A percentile compares a stretch with the other conserved stretches of the same genome.
phyloP scores from a whole-genome alignment of 2,888 invertebrate species.

The Caenorhabditis becei region DNA sequence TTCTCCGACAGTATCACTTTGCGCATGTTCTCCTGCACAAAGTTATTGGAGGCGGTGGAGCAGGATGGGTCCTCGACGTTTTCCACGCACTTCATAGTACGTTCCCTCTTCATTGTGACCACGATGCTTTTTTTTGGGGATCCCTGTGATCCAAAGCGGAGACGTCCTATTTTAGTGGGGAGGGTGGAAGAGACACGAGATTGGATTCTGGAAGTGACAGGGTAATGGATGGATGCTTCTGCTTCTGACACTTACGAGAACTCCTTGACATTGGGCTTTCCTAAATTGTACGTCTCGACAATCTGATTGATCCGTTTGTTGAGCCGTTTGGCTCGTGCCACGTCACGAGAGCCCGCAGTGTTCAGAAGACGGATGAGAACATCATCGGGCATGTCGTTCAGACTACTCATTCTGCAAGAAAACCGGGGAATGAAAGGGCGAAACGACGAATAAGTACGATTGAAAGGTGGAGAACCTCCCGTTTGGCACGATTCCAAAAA shows the following conservation, averaged over 20 bases:
- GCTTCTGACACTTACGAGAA: constrained; percentile 48
- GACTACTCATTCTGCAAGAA: constrained; percentile 30
- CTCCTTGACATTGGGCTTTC: constrained; percentile 52
- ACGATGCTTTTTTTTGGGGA: constrained; percentile 28
- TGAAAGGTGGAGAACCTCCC: constrained; percentile 1
- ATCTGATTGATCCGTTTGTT: constrained; percentile 44
- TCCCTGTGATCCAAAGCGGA: constrained; percentile 21
- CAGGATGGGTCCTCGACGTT: constrained; percentile 46
- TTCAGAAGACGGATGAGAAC: constrained; percentile 52
- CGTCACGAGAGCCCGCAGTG: constrained; percentile 38
- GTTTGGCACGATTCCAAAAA: not conserved
- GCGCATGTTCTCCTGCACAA: constrained; percentile 42
- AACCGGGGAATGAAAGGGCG: not conserved
- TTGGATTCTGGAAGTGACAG: constrained; percentile 42
- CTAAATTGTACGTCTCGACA: constrained; percentile 52
- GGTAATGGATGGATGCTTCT: not conserved
- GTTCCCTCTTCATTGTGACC: constrained; percentile 49
- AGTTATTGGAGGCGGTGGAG: constrained; percentile 13
- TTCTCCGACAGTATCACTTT: constrained; percentile 44
- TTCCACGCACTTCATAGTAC: constrained; percentile 35
- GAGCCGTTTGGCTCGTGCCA: constrained; percentile 37
- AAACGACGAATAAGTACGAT: not conserved
- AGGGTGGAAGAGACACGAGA: constrained; percentile 16
- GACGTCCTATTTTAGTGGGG: constrained; percentile 40
- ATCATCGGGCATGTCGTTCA: constrained; percentile 56